Evolutionary conservation across 2,888 invertebrate genomes (phyloP), one percentile per base, ranked within the genome.

Genomic region (Agrotis segetum): DNA sequence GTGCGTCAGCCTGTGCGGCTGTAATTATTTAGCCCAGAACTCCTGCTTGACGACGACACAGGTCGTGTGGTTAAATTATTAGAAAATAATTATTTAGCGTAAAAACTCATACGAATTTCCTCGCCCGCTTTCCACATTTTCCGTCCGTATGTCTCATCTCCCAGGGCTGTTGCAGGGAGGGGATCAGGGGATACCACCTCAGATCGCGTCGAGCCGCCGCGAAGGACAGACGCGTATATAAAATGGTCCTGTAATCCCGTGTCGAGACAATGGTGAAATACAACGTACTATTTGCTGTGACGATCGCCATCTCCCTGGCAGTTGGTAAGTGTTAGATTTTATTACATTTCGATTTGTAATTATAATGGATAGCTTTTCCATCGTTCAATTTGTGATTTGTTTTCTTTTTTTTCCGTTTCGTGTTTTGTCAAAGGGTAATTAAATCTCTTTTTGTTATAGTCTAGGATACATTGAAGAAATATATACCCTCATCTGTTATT

Each of bases 211-310:
- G 83, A 53, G 46, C 66, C 72, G 75, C 75, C 92, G 89, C 91
- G 88, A 68, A 77, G 84, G 85, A 88, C 74, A 65, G 83, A 83
- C 89, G 82, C 92, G 88, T 84, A 85, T 78, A 79, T 76, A 79
- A 76, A 67, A 74, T 83, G 79, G 69, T 81, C 74, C 75, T 81
- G 24, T 80, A 65, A 80, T 70, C 75, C 75, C 73, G 81, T 82
- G 87, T 83, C 83, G 85, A 84, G 87, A 92, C 87, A 86, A 94
- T 94, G 93, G 88, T 88, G 72, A 93, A 91, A 87, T 90, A 90
- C 79, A 88, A 92, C 85, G 82, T 90, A 71, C 77, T 93, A 69
- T 86, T 94, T 71, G 91, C 90, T 74, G 87, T 91, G 67, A 81
- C 92, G 67, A 81, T 94, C 79, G 91, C 93, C 68, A 85, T 93